These are phyloP conservation scores for Parauchenoglanis punctatus DNA, from an alignment of 2,797 vertebrate genomes.

Conservation along the genomic window DNA sequence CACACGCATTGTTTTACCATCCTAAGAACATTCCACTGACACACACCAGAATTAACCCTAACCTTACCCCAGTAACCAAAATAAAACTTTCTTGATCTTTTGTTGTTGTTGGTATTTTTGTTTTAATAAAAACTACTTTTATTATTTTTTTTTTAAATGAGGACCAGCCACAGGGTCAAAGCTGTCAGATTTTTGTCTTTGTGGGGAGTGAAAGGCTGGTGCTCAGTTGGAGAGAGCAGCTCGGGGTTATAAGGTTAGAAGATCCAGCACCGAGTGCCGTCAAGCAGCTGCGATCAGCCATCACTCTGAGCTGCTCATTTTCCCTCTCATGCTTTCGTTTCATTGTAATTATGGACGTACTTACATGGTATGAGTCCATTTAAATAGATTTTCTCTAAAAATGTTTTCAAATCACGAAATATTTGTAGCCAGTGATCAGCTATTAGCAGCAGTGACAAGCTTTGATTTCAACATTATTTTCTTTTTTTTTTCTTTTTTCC, in stretches of 20 bases:
- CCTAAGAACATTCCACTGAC: not conserved
- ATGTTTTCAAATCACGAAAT: not conserved
- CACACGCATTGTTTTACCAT: not conserved
- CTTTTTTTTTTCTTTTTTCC: not conserved
- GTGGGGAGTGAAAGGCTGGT: constrained; percentile 20
- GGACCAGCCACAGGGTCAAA: not conserved
- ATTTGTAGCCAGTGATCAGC: not conserved
- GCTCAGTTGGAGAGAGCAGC: constrained; percentile 25
- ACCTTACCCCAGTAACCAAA: not conserved
- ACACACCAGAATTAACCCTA: not conserved
- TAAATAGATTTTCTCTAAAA: not conserved
- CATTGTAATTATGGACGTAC: not conserved
- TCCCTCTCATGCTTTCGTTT: not conserved
- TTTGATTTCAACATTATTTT: constrained; percentile 1
- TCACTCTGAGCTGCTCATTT: constrained; percentile 10
- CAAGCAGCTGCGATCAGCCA: constrained; percentile 22
- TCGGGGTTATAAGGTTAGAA: constrained; percentile 35
- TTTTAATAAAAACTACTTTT: not conserved
- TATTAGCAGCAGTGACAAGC: not conserved
- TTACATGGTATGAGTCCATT: not conserved
- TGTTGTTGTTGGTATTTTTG: not conserved
- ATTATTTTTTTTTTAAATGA: not conserved
- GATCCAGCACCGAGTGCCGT: constrained; percentile 11
- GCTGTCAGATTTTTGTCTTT: constrained; percentile 18
- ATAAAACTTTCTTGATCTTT: not conserved